phyloP scores from a whole-genome alignment of 2,797 vertebrate genomes.

The Acanthopagrus latus region DNA sequence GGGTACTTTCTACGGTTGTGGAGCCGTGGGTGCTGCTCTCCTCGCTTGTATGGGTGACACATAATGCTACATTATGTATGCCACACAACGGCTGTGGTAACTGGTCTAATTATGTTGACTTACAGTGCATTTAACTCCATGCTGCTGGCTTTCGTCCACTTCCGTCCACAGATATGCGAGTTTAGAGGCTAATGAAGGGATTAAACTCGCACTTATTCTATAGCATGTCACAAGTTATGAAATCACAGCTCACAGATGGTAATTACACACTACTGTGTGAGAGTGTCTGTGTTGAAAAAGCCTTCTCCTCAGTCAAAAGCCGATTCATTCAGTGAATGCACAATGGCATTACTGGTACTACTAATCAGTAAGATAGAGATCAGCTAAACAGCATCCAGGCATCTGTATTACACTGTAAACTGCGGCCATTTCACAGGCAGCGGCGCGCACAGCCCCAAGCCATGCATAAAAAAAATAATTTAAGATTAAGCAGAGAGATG shows the following conservation, averaged over 20 bases:
- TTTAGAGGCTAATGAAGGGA: conserved; percentile 55
- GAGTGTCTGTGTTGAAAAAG: conserved; percentile 6
- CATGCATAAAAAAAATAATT: conserved; percentile 40
- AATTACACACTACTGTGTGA: conserved; percentile 11
- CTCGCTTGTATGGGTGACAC: conserved; percentile 32
- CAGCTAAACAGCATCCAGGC: conserved; percentile 23
- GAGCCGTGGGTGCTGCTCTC: conserved; percentile 9
- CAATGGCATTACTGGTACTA: conserved; percentile 8
- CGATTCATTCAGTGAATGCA: conserved; percentile 16
- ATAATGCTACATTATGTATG: conserved; percentile 18
- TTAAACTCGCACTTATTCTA: conserved; percentile 41
- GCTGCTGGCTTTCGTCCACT: conserved; percentile 29
- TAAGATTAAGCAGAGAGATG: conserved; percentile 52
- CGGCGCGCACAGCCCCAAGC: conserved; percentile 29
- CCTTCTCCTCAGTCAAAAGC: conserved; percentile 32
- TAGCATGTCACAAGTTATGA: conserved; percentile 22
- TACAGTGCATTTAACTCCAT: conserved; percentile 36
- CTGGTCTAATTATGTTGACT: conserved; percentile 57
- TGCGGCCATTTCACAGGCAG: conserved; percentile 35
- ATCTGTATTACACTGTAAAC: conserved; percentile 32
- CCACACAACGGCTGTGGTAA: conserved; percentile 25
- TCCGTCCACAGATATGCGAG: conserved; percentile 24
- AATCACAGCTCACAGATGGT: conserved; percentile 14
- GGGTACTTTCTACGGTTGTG: neutral
- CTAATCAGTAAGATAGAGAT: conserved; percentile 51